Evolutionary conservation across 2,113 vertebrate genomes (phyloP).

Genomic region (Macrotis lagotis): DNA sequence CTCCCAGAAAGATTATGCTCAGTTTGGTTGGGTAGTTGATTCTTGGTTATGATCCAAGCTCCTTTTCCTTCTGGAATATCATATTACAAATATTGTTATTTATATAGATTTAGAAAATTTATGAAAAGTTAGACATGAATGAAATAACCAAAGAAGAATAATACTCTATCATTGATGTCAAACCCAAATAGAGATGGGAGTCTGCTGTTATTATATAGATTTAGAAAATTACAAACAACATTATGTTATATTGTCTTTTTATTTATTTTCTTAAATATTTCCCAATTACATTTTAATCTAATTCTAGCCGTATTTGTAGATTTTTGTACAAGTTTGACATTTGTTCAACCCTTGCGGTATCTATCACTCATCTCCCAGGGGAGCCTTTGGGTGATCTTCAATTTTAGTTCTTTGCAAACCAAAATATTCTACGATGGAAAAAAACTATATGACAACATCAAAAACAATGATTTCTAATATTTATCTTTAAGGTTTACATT

Average conservation of each 20-base stretch:
- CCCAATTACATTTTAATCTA: not conserved
- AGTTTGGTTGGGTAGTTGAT: no score
- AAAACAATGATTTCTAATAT: not conserved
- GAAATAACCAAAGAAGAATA: not conserved
- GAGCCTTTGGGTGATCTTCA: not conserved
- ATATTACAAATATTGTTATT: no score
- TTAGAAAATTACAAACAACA: not conserved
- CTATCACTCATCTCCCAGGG: not conserved
- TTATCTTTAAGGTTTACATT: not conserved
- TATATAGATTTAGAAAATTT: no score
- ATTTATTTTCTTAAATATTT: not conserved
- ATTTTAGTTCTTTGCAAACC: not conserved
- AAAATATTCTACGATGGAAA: not conserved
- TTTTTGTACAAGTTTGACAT: not conserved
- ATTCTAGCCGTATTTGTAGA: not conserved
- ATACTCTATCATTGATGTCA: not conserved
- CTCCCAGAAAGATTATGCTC: no score
- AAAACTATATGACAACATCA: not conserved
- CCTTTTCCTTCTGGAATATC: no score
- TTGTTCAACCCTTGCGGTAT: not conserved
- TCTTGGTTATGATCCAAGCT: no score
- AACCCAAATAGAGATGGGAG: not conserved
- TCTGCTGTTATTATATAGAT: not conserved
- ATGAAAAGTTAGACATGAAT: not conserved
- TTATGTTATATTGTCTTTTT: not conserved